Conservation (phyloP, 30 jellyfish, hydroid and myxozoan species). For the Aurelia sp. region DNA sequence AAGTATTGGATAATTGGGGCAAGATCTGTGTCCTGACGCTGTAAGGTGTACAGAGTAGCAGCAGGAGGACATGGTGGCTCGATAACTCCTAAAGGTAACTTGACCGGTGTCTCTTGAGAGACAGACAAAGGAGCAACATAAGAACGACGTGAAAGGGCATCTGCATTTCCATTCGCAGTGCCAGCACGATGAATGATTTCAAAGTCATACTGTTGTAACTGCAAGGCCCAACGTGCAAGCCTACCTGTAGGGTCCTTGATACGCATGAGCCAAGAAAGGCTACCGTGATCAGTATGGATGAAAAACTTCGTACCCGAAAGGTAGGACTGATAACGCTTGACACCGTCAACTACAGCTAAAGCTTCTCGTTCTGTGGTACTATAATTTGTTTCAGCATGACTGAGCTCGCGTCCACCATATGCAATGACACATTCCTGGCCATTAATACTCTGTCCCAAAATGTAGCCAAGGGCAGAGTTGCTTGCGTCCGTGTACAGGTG, state of each 20-base stretch:
- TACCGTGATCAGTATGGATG: slow-evolving; percentile 21
- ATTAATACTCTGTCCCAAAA: slow-evolving; percentile 34
- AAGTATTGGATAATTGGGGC: neutral
- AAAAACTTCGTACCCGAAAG: slow-evolving; percentile 11
- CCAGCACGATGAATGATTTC: slow-evolving; percentile 67
- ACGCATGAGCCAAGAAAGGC: slow-evolving; percentile 44
- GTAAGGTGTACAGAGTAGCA: neutral
- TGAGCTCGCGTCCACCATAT: slow-evolving; percentile 52
- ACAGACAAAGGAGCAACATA: neutral
- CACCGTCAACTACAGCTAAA: slow-evolving; percentile 56
- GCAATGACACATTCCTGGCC: slow-evolving; percentile 42
- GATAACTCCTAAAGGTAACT: neutral
- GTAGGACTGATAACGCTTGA: slow-evolving; percentile 43
- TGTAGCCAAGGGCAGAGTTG: slow-evolving; percentile 37
- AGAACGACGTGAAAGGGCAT: slow-evolving; percentile 16
- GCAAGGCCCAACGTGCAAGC: slow-evolving; percentile 64
- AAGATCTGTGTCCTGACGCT: neutral
- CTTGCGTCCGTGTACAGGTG: slow-evolving; percentile 65
- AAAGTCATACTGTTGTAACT: slow-evolving; percentile 50
- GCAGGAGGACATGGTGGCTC: neutral
- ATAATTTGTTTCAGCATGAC: slow-evolving; percentile 31
- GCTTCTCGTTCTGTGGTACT: slow-evolving; percentile 70
- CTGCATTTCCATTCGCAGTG: slow-evolving; percentile 3
- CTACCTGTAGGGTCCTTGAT: slow-evolving; percentile 55
- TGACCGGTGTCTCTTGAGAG: neutral